Base-by-base conservation (phyloP, 2,113 vertebrate genomes). In the Anoplopoma fimbria region DNA sequence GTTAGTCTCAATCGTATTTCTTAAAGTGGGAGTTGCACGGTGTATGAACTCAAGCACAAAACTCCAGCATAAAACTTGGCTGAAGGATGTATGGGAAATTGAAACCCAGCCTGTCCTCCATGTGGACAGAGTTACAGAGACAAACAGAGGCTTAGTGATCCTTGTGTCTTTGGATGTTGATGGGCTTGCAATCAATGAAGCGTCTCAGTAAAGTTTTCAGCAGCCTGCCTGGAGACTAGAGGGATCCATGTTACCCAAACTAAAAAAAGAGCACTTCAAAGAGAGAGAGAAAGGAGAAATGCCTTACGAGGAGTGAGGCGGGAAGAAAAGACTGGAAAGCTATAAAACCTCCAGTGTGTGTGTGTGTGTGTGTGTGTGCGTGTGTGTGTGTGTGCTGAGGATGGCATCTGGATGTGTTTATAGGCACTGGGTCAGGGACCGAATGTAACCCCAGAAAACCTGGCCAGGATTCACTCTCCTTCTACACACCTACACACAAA, bases 351-450 rank as follows among this genome's bases (percentile, higher is more conserved):
- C 9, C 15, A 53, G 29, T 33, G n/a, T 61, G 55, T 62, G 33
- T 77, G 33, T 82, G 36, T 21, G 69, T 23, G 67, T 80, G 34
- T 82, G 33, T 23, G 70, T 21, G 62, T 75, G 63, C 47, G 34
- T 33, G n/a, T 47, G 55, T 57, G 29, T 80, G 34, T 82, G 38
- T 19, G 67, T n/a, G 68, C 25, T 80, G 81, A 81, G 81, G 78
- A 84, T 90, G 86, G 78, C 93, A 91, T 93, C 91, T 94, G 89
- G 92, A 91, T 91, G 65, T 89, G 91, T 93, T 94, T 94, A 93
- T 70, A 90, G 82, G 79, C 89, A 94, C 87, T 89, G 83, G 94
- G 93, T 95, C 91, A 94, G 88, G 53, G 84, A 93, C 90, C 82
- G 38, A 84, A 81, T 92, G 93, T 95, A 94, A 94, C 93, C 91